phyloP scores from a whole-genome alignment of 2,888 invertebrate species.

The Galerucella pusilla region DNA sequence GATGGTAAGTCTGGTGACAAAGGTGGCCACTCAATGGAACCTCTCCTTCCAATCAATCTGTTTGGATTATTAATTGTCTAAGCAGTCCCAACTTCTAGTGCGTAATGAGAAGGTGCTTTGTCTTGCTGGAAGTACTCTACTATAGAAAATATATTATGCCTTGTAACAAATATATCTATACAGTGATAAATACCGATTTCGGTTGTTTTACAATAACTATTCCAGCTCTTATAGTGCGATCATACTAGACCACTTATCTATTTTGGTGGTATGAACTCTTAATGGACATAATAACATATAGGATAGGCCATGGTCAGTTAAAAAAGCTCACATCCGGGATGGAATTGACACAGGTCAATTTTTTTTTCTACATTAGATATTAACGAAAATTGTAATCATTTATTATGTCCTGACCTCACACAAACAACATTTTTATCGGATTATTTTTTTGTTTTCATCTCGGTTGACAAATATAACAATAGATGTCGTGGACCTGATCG shows the following conservation, averaged over 20 bases:
- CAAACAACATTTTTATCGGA: constrained; percentile 5
- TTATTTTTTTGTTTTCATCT: not conserved
- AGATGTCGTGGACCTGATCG: too few species aligned
- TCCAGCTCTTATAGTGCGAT: constrained; percentile 32
- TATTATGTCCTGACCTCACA: constrained; percentile 13
- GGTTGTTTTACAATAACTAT: constrained; percentile 12
- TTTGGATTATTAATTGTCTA: too few species aligned
- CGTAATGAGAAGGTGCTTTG: too few species aligned
- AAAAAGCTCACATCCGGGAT: constrained; percentile 30
- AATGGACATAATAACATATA: constrained; percentile 37
- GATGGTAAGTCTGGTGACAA: too few species aligned
- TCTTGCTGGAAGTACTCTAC: too few species aligned
- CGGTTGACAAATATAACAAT: too few species aligned
- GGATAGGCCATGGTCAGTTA: constrained; percentile 44
- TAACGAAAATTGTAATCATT: constrained; percentile 1
- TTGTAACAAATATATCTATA: too few species aligned
- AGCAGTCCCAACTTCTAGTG: too few species aligned
- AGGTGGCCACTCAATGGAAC: too few species aligned
- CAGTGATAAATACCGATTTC: not conserved
- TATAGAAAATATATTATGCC: too few species aligned
- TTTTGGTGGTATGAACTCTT: constrained; percentile 43
- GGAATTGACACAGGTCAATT: constrained; percentile 21
- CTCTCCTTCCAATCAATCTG: too few species aligned
- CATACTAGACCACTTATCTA: constrained; percentile 52
- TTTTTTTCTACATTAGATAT: not conserved